Conservation (phyloP, 2,113 vertebrate genomes). For the Hyperopisus bebe region DNA sequence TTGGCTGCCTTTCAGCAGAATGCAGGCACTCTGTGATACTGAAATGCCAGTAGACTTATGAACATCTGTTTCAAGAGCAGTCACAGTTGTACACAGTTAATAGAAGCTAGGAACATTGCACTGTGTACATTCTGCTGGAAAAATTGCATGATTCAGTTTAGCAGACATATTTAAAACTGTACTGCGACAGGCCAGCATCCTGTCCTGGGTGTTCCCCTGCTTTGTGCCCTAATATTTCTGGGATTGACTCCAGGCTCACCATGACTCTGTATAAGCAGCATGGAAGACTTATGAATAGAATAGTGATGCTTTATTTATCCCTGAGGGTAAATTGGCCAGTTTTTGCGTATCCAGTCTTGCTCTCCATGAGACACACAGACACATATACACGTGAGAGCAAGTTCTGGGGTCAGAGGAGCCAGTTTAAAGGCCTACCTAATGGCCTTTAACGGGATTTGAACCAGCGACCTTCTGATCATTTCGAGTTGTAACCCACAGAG, state of each 20-base stretch:
- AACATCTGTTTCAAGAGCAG: neutral
- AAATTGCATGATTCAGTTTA: neutral
- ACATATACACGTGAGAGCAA: neutral
- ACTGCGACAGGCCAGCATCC: neutral
- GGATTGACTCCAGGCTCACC: neutral
- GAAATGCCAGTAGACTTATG: neutral
- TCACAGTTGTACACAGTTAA: neutral
- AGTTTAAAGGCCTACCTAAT: neutral
- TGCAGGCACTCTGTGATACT: neutral
- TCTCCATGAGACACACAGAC: neutral
- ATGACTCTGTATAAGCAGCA: neutral
- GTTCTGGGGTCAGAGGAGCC: neutral
- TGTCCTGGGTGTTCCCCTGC: neutral
- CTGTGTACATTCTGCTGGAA: neutral
- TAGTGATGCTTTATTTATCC: neutral
- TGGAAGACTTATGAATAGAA: neutral
- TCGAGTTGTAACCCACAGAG: neutral
- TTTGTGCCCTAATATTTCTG: neutral
- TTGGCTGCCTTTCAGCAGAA: constrained; percentile 22
- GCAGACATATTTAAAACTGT: neutral
- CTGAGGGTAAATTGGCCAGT: neutral
- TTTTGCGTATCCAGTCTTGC: neutral
- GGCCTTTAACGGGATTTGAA: neutral
- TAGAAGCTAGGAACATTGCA: neutral
- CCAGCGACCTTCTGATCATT: neutral